These are phyloP conservation scores for Acronicta leporina DNA, from an alignment of 2,888 invertebrate species.

Conservation along the genomic window DNA sequence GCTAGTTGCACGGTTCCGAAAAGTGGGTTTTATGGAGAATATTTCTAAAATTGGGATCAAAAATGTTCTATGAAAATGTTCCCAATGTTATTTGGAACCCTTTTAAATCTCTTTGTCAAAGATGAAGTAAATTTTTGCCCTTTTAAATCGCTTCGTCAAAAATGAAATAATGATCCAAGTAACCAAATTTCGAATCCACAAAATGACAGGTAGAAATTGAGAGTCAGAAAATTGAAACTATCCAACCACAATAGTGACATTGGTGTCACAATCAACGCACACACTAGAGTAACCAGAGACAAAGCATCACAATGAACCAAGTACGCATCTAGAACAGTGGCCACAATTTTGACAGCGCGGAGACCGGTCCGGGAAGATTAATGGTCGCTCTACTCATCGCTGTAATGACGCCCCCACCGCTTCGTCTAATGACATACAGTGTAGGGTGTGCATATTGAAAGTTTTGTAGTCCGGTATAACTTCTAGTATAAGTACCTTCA, in stretches of 20 bases:
- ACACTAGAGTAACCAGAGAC: slow-evolving; percentile 60
- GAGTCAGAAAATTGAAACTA: slow-evolving; percentile 4
- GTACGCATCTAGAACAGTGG: slow-evolving; percentile 72
- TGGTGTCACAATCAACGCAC: slow-evolving; percentile 40
- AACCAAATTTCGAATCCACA: not conserved
- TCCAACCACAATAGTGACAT: slow-evolving; percentile 22
- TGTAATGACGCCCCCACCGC: slow-evolving; percentile 86
- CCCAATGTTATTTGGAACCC: too few relatives aligned
- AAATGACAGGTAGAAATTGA: not conserved
- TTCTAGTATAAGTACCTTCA: not conserved
- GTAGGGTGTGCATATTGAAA: slow-evolving; percentile 66
- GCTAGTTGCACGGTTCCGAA: too few relatives aligned
- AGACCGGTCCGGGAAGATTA: slow-evolving; percentile 87
- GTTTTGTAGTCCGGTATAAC: slow-evolving; percentile 5
- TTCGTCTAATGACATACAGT: slow-evolving; percentile 85
- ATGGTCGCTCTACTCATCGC: slow-evolving; percentile 87
- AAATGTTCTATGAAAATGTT: too few relatives aligned
- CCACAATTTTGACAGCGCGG: slow-evolving; percentile 87
- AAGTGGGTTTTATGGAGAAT: too few relatives aligned
- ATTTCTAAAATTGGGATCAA: too few relatives aligned
- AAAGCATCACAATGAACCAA: slow-evolving; percentile 56
- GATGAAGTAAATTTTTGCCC: not conserved
- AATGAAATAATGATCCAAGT: not conserved
- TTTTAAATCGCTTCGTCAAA: too few relatives aligned
- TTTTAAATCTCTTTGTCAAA: too few relatives aligned